phyloP scores from a whole-genome alignment of 2,113 vertebrate genomes.

The Pagrus major region DNA sequence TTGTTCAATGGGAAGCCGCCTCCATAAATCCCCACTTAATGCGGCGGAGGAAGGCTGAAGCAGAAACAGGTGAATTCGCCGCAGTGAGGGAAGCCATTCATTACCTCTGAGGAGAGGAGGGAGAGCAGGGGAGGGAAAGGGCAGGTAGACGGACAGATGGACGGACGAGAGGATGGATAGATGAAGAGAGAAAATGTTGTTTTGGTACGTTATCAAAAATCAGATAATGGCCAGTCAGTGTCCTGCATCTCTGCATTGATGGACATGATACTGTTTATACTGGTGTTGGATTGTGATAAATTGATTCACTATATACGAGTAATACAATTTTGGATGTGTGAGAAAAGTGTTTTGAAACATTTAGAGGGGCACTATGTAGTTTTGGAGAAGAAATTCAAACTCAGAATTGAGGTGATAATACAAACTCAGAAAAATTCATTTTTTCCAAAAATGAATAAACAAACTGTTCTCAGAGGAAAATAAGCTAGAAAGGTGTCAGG shows the following conservation, averaged over 20 bases:
- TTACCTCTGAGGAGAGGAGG: conserved; percentile 67
- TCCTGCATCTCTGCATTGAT: conserved; percentile 7
- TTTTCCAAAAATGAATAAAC: too few relatives aligned
- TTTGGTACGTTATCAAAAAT: too few relatives aligned
- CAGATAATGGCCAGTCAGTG: not conserved
- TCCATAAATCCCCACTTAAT: conserved; percentile 84
- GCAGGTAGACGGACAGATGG: conserved; percentile 60
- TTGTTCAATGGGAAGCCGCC: conserved; percentile 80
- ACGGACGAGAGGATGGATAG: conserved; percentile 26
- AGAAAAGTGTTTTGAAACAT: conserved; percentile 9
- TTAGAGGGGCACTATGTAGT: too few relatives aligned
- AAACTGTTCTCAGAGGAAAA: too few relatives aligned
- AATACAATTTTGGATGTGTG: not conserved
- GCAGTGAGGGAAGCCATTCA: conserved; percentile 71
- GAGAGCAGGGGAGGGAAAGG: conserved; percentile 47
- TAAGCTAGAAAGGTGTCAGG: too few relatives aligned
- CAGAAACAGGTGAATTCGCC: conserved; percentile 80
- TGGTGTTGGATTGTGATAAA: conserved; percentile 1
- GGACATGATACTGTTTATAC: not conserved
- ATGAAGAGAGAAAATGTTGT: not conserved
- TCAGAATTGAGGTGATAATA: too few relatives aligned
- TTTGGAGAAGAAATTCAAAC: too few relatives aligned
- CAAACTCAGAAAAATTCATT: too few relatives aligned
- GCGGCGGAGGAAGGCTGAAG: conserved; percentile 73
- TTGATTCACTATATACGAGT: not conserved